Percentiles rank a stretch among this genome's conserved stretches.
phyloP scores from a whole-genome alignment of 2,888 invertebrate genomes.

The Carcina quercana region DNA sequence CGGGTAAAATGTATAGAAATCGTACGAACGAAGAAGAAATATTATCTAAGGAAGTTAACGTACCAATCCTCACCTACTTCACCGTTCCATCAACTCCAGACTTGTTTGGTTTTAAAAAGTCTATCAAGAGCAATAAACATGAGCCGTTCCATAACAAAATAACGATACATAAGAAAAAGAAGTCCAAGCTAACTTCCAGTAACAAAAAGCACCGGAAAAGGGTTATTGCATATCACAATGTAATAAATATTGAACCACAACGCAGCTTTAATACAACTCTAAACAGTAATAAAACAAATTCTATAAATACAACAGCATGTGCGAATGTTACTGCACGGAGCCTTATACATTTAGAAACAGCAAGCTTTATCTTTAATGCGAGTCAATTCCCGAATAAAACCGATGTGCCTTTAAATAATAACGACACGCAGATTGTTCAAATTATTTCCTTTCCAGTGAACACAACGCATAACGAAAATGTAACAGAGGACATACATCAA shows the following conservation, averaged over 20 bases:
- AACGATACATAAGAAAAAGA: conserved; percentile 58
- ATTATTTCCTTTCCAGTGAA: conserved; percentile 37
- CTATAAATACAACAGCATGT: conserved; percentile 8
- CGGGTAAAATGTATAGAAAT: conserved; percentile 24
- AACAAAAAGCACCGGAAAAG: conserved; percentile 56
- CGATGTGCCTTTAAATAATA: conserved; percentile 17
- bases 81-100: conserved; percentile 48
- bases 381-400: conserved; percentile 19
- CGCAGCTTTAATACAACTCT: conserved; percentile 21
- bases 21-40: conserved; percentile 24
- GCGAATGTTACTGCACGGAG: conserved; percentile 17
- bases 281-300: conserved; percentile 18
- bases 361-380: neutral
- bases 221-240: conserved; percentile 42
- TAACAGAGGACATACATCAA: conserved; percentile 24
- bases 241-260: conserved; percentile 38
- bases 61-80: conserved; percentile 43
- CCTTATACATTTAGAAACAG: conserved; percentile 4
- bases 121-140: conserved; percentile 25
- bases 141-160: conserved; percentile 46
- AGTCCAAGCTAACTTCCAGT: conserved; percentile 33
- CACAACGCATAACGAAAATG: conserved; percentile 33
- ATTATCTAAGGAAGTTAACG: conserved; percentile 38
- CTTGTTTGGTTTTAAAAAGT: conserved; percentile 35
- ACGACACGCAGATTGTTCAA: conserved; percentile 32